Evolutionary conservation across 1,140 invertebrate genomes (phyloP).

Genomic region (Euschistus heros): DNA sequence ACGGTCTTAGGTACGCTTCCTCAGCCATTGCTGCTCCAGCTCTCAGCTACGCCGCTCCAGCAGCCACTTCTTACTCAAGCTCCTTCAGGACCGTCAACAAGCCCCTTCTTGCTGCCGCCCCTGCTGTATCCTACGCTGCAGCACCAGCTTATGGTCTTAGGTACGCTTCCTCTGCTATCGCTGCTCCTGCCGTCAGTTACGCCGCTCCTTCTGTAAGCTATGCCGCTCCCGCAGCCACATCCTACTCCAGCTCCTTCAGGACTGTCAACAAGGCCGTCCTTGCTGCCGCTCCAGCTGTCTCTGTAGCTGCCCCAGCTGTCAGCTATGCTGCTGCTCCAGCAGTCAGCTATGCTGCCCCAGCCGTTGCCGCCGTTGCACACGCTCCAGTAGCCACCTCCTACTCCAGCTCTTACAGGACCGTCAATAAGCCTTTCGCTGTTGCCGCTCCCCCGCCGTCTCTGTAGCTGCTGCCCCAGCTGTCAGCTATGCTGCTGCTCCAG

Average conservation of each 20-base stretch:
- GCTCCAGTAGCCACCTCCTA: background rate
- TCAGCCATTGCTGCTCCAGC: background rate
- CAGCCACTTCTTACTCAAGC: background rate
- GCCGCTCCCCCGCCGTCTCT: slow-evolving; percentile 7
- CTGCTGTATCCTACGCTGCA: background rate
- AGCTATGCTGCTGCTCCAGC: background rate
- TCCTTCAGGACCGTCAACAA: no score
- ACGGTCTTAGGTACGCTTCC: background rate
- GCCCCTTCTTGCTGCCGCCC: background rate
- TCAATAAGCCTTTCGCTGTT: slow-evolving; percentile 7
- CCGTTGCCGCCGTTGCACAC: background rate
- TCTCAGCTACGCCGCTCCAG: background rate
- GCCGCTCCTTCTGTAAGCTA: background rate
- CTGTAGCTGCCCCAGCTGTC: background rate
- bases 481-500: background rate
- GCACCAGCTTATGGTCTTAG: background rate
- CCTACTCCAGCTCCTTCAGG: background rate
- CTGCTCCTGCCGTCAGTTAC: background rate
- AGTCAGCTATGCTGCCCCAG: background rate
- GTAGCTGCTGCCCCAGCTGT: slow-evolving; percentile 12
- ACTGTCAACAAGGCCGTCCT: background rate
- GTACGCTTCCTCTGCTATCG: background rate
- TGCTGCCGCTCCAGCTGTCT: background rate
- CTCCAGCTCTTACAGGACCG: slow-evolving; percentile 13
- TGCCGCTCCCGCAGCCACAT: background rate